phyloP scores from a whole-genome alignment of 2,888 invertebrate genomes.

The Ditylenchus weischeri region DNA sequence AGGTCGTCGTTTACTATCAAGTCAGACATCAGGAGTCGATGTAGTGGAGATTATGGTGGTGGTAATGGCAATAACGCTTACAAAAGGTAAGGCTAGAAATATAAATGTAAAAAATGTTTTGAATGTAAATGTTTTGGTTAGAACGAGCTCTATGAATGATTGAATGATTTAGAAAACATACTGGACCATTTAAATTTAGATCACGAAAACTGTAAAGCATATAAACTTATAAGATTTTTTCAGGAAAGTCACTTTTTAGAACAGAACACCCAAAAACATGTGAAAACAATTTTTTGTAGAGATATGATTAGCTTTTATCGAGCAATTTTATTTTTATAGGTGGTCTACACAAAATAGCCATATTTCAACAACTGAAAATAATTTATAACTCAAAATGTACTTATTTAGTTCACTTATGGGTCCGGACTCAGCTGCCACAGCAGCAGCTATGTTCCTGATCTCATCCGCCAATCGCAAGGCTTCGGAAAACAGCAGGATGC shows the following conservation, averaged over 20 bases:
- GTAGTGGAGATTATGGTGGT: slow-evolving; percentile 4
- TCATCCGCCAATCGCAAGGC: background rate
- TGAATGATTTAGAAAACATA: background rate
- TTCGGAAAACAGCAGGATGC: background rate
- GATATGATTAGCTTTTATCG: no score
- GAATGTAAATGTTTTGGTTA: no score
- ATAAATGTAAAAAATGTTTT: no score
- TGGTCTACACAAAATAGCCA: background rate
- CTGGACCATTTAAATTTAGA: background rate
- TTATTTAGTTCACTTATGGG: background rate
- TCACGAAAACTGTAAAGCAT: no score
- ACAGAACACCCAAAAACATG: background rate
- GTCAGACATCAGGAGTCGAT: background rate
- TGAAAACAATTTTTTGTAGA: background rate
- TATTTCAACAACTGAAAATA: background rate
- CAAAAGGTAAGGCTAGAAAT: no score
- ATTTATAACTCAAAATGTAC: background rate
- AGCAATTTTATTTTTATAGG: no score
- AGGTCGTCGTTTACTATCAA: background rate
- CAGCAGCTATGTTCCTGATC: slow-evolving; percentile 5
- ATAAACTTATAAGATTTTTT: background rate
- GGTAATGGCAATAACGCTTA: no score
- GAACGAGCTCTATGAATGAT: no score
- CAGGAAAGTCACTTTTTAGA: no score
- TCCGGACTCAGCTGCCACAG: background rate